These are phyloP conservation scores for Drosophila fungiperda DNA, from an alignment of 2,888 invertebrate species.

Conservation along the genomic window DNA sequence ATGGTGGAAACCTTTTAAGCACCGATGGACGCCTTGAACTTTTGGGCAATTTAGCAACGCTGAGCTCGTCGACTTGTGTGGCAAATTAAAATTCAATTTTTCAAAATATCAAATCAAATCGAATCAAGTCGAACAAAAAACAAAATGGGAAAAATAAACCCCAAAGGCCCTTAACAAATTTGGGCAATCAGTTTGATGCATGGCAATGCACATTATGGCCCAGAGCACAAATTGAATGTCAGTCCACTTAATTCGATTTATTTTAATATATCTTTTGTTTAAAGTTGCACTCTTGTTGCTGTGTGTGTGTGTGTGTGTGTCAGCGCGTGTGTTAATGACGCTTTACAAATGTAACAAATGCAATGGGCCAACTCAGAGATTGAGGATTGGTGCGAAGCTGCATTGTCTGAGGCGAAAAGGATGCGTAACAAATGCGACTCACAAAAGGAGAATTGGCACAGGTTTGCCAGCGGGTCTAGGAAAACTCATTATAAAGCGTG, in stretches of 20 bases:
- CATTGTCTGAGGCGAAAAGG: slow-evolving; percentile 48
- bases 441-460: slow-evolving; percentile 70
- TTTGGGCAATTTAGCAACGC: slow-evolving; percentile 16
- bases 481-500: slow-evolving; percentile 75
- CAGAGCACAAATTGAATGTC: slow-evolving; percentile 66
- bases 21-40: slow-evolving; percentile 12
- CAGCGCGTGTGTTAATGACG: slow-evolving; percentile 66
- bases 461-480: slow-evolving; percentile 72
- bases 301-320: slow-evolving; percentile 11
- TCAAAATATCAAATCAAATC: slow-evolving; percentile 68
- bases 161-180: slow-evolving; percentile 13
- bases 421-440: slow-evolving; percentile 67
- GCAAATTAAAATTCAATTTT: slow-evolving; percentile 80
- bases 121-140: slow-evolving; percentile 16
- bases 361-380: slow-evolving; percentile 4
- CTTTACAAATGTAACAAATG: slow-evolving; percentile 54
- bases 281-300: slow-evolving; percentile 19
- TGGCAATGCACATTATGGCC: slow-evolving; percentile 37
- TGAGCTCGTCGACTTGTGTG: slow-evolving; percentile 62
- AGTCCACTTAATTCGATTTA: slow-evolving; percentile 72
- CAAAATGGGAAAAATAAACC: not conserved
- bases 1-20: slow-evolving; percentile 73
- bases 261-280: slow-evolving; percentile 57
- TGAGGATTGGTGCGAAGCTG: slow-evolving; percentile 44
- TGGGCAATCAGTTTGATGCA: slow-evolving; percentile 35